phyloP scores from a whole-genome alignment of 2,888 invertebrate genomes.

The Dyspetes luteomarginatus region DNA sequence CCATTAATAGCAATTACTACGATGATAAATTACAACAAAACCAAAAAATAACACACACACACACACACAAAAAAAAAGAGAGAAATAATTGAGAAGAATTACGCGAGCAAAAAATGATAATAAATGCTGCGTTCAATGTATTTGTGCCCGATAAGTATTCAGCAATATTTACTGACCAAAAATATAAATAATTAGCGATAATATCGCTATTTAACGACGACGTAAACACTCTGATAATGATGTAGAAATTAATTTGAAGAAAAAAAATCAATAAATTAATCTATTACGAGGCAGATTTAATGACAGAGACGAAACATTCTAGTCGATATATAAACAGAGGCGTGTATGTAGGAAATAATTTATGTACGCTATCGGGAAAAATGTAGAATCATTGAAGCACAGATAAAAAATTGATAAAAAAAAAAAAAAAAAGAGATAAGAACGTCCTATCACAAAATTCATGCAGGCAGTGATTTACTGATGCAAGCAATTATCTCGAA shows the following conservation, averaged over 20 bases:
- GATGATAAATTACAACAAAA: slow-evolving; percentile 31
- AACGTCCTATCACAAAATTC: slow-evolving; percentile 42
- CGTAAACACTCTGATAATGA: slow-evolving; percentile 24
- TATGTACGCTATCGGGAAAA: slow-evolving; percentile 10
- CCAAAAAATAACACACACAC: slow-evolving; percentile 9
- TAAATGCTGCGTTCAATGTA: slow-evolving; percentile 54
- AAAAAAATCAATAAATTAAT: slow-evolving; percentile 27
- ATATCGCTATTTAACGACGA: slow-evolving; percentile 39
- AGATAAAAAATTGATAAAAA: slow-evolving; percentile 10
- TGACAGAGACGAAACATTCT: slow-evolving; percentile 32
- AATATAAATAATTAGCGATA: slow-evolving; percentile 56
- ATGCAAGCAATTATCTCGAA: too few relatives aligned
- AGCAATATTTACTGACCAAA: slow-evolving; percentile 68
- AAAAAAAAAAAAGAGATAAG: slow-evolving; percentile 4
- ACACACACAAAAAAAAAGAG: not conserved
- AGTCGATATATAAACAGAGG: slow-evolving; percentile 38
- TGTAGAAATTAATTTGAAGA: slow-evolving; percentile 11
- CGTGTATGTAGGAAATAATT: slow-evolving; percentile 11
- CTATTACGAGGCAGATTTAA: slow-evolving; percentile 13
- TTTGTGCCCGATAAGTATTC: slow-evolving; percentile 63
- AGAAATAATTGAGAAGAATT: slow-evolving; percentile 11
- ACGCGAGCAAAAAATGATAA: slow-evolving; percentile 46
- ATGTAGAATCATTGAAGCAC: slow-evolving; percentile 20
- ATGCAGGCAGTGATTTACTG: too few relatives aligned
- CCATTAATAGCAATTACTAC: slow-evolving; percentile 51